phyloP scores from a whole-genome alignment of 2,797 vertebrate species.

The Bradypus variegatus region DNA sequence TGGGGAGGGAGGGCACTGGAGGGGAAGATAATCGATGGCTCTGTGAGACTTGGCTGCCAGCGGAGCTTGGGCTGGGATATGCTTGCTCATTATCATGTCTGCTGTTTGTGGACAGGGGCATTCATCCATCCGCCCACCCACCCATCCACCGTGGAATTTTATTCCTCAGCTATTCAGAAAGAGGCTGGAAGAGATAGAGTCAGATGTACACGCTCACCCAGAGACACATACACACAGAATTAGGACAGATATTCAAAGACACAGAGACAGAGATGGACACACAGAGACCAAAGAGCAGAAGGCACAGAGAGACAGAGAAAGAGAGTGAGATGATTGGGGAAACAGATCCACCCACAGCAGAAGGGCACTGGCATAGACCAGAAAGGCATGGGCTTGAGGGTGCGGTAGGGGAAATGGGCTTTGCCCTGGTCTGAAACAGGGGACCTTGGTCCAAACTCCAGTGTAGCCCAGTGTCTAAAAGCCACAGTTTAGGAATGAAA shows the following conservation, averaged over 20 bases:
- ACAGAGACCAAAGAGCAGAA: neutral
- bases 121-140: neutral
- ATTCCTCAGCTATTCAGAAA: neutral
- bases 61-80: neutral
- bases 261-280: neutral
- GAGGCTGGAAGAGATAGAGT: neutral
- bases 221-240: neutral
- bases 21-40: constrained; percentile 34
- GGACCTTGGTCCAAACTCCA: neutral
- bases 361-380: neutral
- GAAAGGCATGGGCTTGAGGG: neutral
- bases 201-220: neutral
- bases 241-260: neutral
- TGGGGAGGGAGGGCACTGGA: neutral
- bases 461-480: neutral
- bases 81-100: constrained; percentile 28
- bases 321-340: neutral
- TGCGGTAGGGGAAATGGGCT: neutral
- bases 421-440: neutral
- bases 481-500: neutral
- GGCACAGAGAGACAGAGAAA: neutral
- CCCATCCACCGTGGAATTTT: neutral
- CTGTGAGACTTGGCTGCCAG: constrained; percentile 9
- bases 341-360: neutral
- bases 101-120: neutral